These are phyloP conservation scores for Theretra japonica DNA, from an alignment of 2,888 invertebrate genomes.

Conservation along the genomic window DNA sequence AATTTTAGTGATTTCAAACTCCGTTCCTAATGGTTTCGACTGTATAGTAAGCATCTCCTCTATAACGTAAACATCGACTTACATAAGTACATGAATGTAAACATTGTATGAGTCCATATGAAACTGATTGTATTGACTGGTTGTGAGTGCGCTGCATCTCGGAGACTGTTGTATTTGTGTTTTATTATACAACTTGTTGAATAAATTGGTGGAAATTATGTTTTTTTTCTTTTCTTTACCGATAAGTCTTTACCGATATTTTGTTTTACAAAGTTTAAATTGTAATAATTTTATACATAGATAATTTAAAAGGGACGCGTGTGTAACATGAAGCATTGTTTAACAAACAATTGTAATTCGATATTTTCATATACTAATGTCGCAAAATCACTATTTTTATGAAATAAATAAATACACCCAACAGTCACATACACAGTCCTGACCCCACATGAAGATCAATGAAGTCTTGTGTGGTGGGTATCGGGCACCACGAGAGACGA, in stretches of 20 bases:
- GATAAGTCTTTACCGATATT: background rate
- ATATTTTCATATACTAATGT: too few relatives aligned
- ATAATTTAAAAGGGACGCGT: too few relatives aligned
- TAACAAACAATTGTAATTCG: too few relatives aligned
- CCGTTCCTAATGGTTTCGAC: background rate
- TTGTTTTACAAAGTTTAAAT: background rate
- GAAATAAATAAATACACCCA: too few relatives aligned
- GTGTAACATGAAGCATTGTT: too few relatives aligned
- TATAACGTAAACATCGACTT: slow-evolving; percentile 18
- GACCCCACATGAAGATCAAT: too few relatives aligned
- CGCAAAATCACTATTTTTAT: too few relatives aligned
- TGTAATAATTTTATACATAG: too few relatives aligned
- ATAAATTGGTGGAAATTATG: slow-evolving; percentile 53
- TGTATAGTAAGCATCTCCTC: background rate
- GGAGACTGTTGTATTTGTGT: slow-evolving; percentile 69
- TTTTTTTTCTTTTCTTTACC: slow-evolving; percentile 32
- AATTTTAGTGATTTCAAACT: too few relatives aligned
- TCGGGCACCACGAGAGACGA: too few relatives aligned
- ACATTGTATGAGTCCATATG: background rate
- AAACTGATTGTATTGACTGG: slow-evolving; percentile 41
- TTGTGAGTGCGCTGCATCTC: slow-evolving; percentile 64
- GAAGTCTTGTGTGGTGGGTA: too few relatives aligned
- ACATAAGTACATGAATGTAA: background rate
- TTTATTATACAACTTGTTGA: slow-evolving; percentile 61
- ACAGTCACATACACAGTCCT: too few relatives aligned